Evolutionary conservation across 92 coral and sea anemone genomes (phyloP).

Genomic region (Micromussa lordhowensis): DNA sequence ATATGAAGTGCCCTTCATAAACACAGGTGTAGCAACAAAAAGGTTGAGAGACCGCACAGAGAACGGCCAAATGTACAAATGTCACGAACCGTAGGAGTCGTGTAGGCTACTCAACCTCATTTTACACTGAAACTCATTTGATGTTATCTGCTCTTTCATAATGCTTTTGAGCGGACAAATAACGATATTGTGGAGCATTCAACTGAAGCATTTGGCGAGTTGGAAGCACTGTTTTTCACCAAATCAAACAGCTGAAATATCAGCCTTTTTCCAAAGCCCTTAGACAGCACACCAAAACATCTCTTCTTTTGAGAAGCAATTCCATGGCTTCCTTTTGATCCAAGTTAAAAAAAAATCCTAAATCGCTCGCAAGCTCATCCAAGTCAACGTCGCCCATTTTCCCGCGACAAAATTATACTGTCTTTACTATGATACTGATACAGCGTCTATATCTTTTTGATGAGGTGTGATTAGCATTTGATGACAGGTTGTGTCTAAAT

Average conservation of each 20-base stretch:
- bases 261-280: background rate
- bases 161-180: background rate
- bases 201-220: background rate
- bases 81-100: too few species aligned
- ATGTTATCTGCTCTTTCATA: background rate
- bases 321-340: slow-evolving; percentile 4
- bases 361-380: background rate
- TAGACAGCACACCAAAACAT: background rate
- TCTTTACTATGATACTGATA: background rate
- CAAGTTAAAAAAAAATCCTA: background rate
- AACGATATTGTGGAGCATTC: background rate
- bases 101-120: too few species aligned
- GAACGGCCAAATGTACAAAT: too few species aligned
- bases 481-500: background rate
- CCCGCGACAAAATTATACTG: background rate
- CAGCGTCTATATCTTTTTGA: background rate
- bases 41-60: too few species aligned
- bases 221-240: background rate
- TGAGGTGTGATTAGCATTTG: background rate
- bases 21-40: too few species aligned
- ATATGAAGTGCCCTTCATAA: too few species aligned
- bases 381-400: background rate
- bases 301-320: background rate
- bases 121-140: background rate
- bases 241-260: background rate